Percentiles rank a stretch among this genome's conserved stretches.
Conservation (phyloP, 2,888 invertebrate genomes). For the Drosophila emarginata region DNA sequence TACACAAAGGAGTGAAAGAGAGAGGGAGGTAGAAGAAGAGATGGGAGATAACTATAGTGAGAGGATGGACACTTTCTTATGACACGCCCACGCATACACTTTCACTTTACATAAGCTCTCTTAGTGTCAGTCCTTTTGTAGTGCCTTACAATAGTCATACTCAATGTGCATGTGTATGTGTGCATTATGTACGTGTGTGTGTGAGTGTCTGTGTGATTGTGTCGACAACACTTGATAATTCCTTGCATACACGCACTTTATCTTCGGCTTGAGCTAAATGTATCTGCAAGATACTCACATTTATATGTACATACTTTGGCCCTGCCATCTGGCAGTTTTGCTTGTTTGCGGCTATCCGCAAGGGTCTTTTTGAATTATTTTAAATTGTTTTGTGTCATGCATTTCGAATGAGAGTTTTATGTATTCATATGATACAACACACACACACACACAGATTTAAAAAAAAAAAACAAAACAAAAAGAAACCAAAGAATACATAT, state of each 20-base stretch:
- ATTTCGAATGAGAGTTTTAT: slow-evolving; percentile 48
- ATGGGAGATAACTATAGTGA: slow-evolving; percentile 11
- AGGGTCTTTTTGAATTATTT: slow-evolving; percentile 72
- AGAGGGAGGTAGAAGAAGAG: slow-evolving; percentile 8
- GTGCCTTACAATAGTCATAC: slow-evolving; percentile 53
- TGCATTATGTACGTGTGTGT: slow-evolving; percentile 25
- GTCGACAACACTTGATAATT: slow-evolving; percentile 76
- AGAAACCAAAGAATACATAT: background rate
- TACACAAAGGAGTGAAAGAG: slow-evolving; percentile 28
- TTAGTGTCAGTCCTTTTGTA: slow-evolving; percentile 46
- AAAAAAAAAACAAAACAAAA: no score
- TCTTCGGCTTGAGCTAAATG: slow-evolving; percentile 38
- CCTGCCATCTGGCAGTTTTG: slow-evolving; percentile 41
- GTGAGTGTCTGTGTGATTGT: slow-evolving; percentile 37
- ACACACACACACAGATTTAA: no score
- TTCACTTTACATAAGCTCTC: slow-evolving; percentile 70
- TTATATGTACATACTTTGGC: slow-evolving; percentile 21
- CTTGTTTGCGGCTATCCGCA: slow-evolving; percentile 55
- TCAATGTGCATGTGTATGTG: slow-evolving; percentile 15
- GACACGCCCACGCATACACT: slow-evolving; percentile 67
- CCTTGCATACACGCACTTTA: slow-evolving; percentile 71
- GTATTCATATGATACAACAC: slow-evolving; percentile 54
- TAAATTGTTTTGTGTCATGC: slow-evolving; percentile 65
- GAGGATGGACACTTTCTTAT: slow-evolving; percentile 63
- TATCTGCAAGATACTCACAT: slow-evolving; percentile 54